A percentile compares a stretch with the other conserved stretches of the same genome.
These are phyloP conservation scores for Phytoseiulus persimilis DNA, from an alignment of 2,888 invertebrate species.

Conservation along the genomic window DNA sequence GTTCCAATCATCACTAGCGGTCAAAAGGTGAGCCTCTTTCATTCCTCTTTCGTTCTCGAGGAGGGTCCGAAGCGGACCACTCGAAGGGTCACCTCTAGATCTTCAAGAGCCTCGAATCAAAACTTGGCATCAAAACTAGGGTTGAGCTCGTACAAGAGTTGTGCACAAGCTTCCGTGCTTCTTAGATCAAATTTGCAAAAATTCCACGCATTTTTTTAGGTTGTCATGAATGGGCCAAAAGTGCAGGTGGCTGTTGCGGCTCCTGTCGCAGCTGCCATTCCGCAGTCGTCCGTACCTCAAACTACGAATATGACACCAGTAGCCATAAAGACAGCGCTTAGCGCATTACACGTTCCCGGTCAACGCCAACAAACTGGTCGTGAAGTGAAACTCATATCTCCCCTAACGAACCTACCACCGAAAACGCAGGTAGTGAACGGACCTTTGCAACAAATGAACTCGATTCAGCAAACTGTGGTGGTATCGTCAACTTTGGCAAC, in stretches of 20 bases:
- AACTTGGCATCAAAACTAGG: too few relatives aligned
- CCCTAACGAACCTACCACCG: not conserved
- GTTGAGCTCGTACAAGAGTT: too few relatives aligned
- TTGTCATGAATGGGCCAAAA: slow-evolving; percentile 23
- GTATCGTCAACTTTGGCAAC: not conserved
- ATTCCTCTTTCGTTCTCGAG: not conserved
- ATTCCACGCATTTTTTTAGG: not conserved
- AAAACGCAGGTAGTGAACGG: not conserved
- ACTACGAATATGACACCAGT: slow-evolving; percentile 33
- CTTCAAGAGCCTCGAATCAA: too few relatives aligned
- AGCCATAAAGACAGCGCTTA: slow-evolving; percentile 32
- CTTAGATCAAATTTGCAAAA: too few relatives aligned
- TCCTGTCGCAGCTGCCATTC: slow-evolving; percentile 19
- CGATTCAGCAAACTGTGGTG: not conserved
- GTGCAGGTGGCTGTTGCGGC: slow-evolving; percentile 31
- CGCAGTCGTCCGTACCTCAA: slow-evolving; percentile 29
- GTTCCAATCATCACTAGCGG: not conserved
- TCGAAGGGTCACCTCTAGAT: too few relatives aligned
- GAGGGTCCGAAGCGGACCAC: too few relatives aligned
- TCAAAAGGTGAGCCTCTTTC: not conserved
- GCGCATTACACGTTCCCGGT: slow-evolving; percentile 22
- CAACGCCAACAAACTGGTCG: slow-evolving; percentile 24
- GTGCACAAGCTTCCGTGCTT: too few relatives aligned
- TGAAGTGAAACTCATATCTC: not conserved
- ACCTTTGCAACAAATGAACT: not conserved